Conservation (phyloP, 2,888 invertebrate species). For the Melanostoma scalare region DNA sequence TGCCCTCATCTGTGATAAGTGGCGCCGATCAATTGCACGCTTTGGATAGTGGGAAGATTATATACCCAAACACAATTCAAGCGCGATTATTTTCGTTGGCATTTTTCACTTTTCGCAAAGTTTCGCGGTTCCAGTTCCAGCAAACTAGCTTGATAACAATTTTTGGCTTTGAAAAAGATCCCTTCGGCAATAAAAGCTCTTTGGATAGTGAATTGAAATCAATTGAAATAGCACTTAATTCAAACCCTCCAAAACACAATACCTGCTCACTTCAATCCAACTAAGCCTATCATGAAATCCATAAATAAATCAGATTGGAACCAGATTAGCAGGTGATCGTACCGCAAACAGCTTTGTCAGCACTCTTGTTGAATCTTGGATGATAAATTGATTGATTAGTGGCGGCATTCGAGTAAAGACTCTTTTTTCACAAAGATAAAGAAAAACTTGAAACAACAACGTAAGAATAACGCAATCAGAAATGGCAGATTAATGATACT, state of each 20-base stretch:
- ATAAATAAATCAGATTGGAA: conserved; percentile 54
- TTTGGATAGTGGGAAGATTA: conserved; percentile 49
- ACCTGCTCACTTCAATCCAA: conserved; percentile 1
- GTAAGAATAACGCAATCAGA: conserved; percentile 13
- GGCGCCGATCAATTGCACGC: conserved; percentile 39
- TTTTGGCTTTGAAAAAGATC: background rate
- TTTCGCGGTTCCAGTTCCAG: background rate
- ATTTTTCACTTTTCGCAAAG: background rate
- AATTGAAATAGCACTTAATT: conserved; percentile 47
- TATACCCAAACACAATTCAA: conserved; percentile 11
- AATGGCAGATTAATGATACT: conserved; percentile 51
- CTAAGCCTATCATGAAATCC: conserved; percentile 10
- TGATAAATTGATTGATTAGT: conserved; percentile 65
- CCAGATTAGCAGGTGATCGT: conserved; percentile 51
- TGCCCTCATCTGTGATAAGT: conserved; percentile 39
- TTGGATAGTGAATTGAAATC: conserved; percentile 43
- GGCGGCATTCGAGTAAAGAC: conserved; percentile 27
- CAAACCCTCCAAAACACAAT: conserved; percentile 51
- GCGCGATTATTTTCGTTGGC: background rate
- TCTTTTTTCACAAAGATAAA: conserved; percentile 26
- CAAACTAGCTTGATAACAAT: conserved; percentile 7
- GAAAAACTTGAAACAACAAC: conserved; percentile 10
- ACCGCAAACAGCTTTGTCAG: conserved; percentile 37
- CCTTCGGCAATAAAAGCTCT: conserved; percentile 41
- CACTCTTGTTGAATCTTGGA: conserved; percentile 36